Conservation (phyloP, 2,888 invertebrate genomes). For the Caenorhabditis panamensis region DNA sequence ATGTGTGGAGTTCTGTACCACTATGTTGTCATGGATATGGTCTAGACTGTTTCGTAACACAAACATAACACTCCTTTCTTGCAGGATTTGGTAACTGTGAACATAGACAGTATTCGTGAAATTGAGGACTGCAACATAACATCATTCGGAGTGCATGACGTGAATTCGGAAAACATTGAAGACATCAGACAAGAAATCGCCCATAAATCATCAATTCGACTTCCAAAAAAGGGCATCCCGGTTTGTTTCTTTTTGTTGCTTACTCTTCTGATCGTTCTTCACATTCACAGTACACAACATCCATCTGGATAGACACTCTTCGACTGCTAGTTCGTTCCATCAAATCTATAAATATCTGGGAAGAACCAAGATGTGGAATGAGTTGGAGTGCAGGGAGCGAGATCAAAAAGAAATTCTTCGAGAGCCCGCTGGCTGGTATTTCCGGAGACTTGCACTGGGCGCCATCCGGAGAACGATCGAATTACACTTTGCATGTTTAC, state of each 20-base stretch:
- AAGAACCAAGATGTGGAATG: conserved; percentile 40
- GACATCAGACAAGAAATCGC: conserved; percentile 39
- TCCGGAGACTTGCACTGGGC: conserved; percentile 53
- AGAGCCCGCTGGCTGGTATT: conserved; percentile 37
- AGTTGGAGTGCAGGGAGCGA: conserved; percentile 41
- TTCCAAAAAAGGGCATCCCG: conserved; percentile 38
- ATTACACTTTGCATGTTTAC: conserved; percentile 61
- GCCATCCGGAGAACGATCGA: conserved; percentile 49
- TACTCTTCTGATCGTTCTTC: neutral
- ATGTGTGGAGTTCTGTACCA: conserved; percentile 67
- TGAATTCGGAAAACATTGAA: conserved; percentile 36
- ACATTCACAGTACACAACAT: conserved; percentile 43
- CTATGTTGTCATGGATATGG: conserved; percentile 64
- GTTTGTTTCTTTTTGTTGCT: neutral
- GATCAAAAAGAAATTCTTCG: conserved; percentile 44
- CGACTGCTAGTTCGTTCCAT: conserved; percentile 40
- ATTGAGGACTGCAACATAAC: conserved; percentile 63
- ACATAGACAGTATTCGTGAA: conserved; percentile 30
- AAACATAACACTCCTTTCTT: neutral
- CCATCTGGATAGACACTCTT: conserved; percentile 55
- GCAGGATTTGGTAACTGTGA: conserved; percentile 51
- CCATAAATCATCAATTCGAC: conserved; percentile 38
- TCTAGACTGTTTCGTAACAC: neutral
- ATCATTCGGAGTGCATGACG: conserved; percentile 55
- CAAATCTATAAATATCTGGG: conserved; percentile 47